These are phyloP conservation scores for Indicator maculatus DNA, from an alignment of 2,113 vertebrate species.

Conservation along the genomic window DNA sequence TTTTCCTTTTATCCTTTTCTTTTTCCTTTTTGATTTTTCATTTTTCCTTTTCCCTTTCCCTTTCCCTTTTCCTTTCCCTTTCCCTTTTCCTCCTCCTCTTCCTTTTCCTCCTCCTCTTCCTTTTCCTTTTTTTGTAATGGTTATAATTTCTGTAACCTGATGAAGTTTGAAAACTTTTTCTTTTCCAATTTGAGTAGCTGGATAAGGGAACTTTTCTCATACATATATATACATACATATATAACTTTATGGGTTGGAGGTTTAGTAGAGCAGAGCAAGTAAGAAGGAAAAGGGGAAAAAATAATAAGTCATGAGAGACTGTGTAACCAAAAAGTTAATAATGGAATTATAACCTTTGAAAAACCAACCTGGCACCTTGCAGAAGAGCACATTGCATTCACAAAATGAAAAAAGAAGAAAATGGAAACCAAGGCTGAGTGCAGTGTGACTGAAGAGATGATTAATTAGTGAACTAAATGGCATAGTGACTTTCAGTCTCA, in stretches of 20 bases:
- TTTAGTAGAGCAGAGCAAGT: neutral
- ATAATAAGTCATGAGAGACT: neutral
- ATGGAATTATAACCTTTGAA: neutral
- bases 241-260: neutral
- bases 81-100: no score
- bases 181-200: neutral
- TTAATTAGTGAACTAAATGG: neutral
- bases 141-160: neutral
- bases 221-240: no score
- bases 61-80: no score
- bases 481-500: neutral
- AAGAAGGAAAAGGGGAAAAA: neutral
- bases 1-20: no score
- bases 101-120: no score
- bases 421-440: neutral
- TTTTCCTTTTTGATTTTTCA: no score
- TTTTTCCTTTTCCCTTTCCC: no score
- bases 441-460: neutral
- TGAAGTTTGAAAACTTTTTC: neutral
- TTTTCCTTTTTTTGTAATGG: neutral
- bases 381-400: neutral
- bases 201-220: neutral
- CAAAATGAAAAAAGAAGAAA: neutral
- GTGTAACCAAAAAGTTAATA: conserved; percentile 2
- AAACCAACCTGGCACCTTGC: neutral